Percentiles rank a stretch among this genome's conserved stretches.
These are phyloP conservation scores for Sterrhoptilus dennistouni DNA, from an alignment of 2,113 vertebrate species.

Conservation along the genomic window DNA sequence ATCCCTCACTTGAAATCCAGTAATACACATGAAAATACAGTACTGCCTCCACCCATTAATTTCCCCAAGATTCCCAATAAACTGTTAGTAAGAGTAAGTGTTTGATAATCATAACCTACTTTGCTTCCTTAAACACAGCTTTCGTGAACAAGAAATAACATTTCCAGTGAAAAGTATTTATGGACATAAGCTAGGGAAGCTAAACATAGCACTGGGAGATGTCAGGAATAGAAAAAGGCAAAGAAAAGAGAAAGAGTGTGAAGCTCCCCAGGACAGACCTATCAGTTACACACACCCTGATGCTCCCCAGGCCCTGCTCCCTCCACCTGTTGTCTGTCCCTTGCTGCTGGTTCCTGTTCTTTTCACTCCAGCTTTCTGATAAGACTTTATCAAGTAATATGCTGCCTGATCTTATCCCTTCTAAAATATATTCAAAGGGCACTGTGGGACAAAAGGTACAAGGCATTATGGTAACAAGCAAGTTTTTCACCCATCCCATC, in stretches of 20 bases:
- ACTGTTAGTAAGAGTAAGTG: background rate
- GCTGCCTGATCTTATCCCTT: background rate
- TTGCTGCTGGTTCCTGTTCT: background rate
- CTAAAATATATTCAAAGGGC: background rate
- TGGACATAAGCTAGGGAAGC: background rate
- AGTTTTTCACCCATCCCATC: background rate
- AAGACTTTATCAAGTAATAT: background rate
- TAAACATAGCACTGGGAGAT: background rate
- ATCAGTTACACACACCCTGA: background rate
- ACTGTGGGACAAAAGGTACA: background rate
- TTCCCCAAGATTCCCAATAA: background rate
- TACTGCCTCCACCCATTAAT: background rate
- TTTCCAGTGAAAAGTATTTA: background rate
- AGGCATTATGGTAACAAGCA: background rate
- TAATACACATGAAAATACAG: background rate
- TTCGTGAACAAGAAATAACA: background rate
- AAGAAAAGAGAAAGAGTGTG: background rate
- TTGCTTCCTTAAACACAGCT: background rate
- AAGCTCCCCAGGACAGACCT: background rate
- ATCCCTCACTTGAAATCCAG: background rate
- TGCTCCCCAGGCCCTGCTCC: background rate
- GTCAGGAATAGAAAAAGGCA: background rate
- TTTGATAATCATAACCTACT: background rate
- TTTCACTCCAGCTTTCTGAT: background rate
- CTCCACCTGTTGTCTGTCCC: background rate